A percentile compares a stretch with the other conserved stretches of the same genome.
Conservation (phyloP, 2,113 vertebrate species). For the Arothron firmamentum region DNA sequence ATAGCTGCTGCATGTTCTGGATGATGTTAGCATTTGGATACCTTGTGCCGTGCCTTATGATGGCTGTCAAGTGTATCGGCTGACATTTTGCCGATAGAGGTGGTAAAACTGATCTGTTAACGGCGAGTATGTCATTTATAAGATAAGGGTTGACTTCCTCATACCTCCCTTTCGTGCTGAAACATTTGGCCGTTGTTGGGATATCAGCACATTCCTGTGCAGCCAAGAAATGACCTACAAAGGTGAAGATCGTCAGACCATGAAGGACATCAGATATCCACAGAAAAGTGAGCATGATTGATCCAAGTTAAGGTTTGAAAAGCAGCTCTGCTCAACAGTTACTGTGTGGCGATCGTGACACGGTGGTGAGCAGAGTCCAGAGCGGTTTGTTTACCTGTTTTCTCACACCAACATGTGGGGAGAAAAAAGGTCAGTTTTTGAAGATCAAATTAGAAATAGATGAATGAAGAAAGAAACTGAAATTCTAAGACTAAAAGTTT, state of each 20-base stretch:
- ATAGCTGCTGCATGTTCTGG: slow-evolving; percentile 75
- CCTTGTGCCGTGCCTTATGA: slow-evolving; percentile 88
- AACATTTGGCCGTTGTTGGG: slow-evolving; percentile 74
- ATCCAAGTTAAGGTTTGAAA: not conserved
- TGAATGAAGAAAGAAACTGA: too few relatives aligned
- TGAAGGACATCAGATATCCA: slow-evolving; percentile 1
- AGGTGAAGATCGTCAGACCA: slow-evolving; percentile 7
- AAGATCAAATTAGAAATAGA: too few relatives aligned
- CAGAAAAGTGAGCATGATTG: slow-evolving; percentile 15
- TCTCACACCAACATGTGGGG: slow-evolving; percentile 1
- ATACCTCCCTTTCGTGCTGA: slow-evolving; percentile 88
- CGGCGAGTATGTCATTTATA: slow-evolving; percentile 67
- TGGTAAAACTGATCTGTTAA: slow-evolving; percentile 65
- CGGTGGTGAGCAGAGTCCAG: slow-evolving; percentile 36
- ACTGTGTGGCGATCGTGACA: not conserved
- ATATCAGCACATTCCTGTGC: slow-evolving; percentile 9
- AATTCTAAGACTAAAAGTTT: too few relatives aligned
- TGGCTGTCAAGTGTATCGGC: slow-evolving; percentile 79
- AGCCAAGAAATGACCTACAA: not conserved
- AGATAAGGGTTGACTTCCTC: slow-evolving; percentile 82
- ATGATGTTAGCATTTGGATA: slow-evolving; percentile 84
- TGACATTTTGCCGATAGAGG: slow-evolving; percentile 70
- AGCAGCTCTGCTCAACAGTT: not conserved
- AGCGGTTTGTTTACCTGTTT: slow-evolving; percentile 18
- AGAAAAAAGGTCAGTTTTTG: too few relatives aligned